These are phyloP conservation scores for Drosophila leontia DNA, from an alignment of 1,140 invertebrate genomes.

Conservation along the genomic window DNA sequence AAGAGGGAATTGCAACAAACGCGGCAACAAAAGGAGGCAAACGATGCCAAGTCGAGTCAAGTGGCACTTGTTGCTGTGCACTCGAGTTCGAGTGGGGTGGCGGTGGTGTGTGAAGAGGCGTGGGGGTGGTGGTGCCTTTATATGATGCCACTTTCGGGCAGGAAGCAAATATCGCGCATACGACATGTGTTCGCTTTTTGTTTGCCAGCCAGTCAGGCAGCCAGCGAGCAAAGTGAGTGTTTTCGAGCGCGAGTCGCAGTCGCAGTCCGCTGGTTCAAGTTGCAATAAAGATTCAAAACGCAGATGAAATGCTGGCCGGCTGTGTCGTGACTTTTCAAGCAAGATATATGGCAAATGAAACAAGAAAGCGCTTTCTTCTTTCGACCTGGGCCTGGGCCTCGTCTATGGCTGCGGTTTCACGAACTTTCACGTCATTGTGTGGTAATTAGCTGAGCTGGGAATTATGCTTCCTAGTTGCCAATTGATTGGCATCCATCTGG, in stretches of 20 bases:
- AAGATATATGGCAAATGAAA: constrained; percentile 65
- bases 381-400: constrained; percentile 21
- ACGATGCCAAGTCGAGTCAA: constrained; percentile 51
- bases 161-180: constrained; percentile 64
- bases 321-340: constrained; percentile 61
- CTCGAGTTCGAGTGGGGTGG: constrained; percentile 26
- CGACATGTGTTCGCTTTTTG: constrained; percentile 50
- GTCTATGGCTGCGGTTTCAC: constrained; percentile 51
- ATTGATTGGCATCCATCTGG: constrained; percentile 82
- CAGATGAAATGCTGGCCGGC: constrained; percentile 53
- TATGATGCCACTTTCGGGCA: constrained; percentile 48
- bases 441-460: constrained; percentile 79
- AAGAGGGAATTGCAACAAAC: constrained; percentile 15
- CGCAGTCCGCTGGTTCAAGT: constrained; percentile 45
- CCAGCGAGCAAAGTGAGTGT: constrained; percentile 14
- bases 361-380: constrained; percentile 68
- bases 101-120: not conserved
- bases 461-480: constrained; percentile 82
- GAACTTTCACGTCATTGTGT: constrained; percentile 72
- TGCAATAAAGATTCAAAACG: constrained; percentile 67
- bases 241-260: not conserved
- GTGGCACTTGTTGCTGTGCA: constrained; percentile 48
- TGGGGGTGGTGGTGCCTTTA: constrained; percentile 16
- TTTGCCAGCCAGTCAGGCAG: constrained; percentile 11
- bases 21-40: constrained; percentile 17